These are phyloP conservation scores for Tiliqua scincoides DNA, from an alignment of 2,113 vertebrate species.

Conservation along the genomic window DNA sequence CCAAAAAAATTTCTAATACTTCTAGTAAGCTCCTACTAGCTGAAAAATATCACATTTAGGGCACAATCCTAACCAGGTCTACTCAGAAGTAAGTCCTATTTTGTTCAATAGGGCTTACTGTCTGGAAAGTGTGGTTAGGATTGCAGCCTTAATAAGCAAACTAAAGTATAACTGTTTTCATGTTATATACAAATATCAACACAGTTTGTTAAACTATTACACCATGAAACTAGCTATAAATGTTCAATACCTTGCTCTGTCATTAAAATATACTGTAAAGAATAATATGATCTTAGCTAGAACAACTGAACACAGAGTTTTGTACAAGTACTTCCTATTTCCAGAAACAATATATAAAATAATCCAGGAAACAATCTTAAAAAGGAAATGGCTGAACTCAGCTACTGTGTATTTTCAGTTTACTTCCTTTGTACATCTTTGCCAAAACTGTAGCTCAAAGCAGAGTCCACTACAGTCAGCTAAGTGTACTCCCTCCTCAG, in stretches of 20 bases:
- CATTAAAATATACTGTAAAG: background rate
- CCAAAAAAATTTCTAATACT: too few relatives aligned
- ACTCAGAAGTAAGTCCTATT: too few relatives aligned
- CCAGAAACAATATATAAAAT: constrained; percentile 6
- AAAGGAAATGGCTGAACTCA: constrained; percentile 17
- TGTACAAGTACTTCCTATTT: background rate
- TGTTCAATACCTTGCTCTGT: background rate
- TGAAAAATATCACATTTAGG: background rate
- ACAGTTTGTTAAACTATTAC: too few relatives aligned
- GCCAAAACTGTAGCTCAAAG: constrained; percentile 17
- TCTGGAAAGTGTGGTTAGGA: too few relatives aligned
- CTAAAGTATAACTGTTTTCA: background rate
- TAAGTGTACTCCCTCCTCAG: background rate
- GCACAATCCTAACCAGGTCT: too few relatives aligned
- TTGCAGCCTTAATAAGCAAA: background rate
- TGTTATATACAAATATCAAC: background rate
- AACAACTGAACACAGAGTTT: background rate
- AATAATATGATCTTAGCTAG: background rate
- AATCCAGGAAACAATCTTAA: background rate
- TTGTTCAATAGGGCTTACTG: too few relatives aligned
- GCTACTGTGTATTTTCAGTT: background rate
- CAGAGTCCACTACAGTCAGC: background rate
- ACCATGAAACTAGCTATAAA: too few relatives aligned
- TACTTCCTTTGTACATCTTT: background rate
- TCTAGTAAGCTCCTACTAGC: background rate